Percentiles rank a stretch among this genome's conserved stretches.
phyloP scores from a whole-genome alignment of 2,797 vertebrate species.

The Rhynchonycteris naso region DNA sequence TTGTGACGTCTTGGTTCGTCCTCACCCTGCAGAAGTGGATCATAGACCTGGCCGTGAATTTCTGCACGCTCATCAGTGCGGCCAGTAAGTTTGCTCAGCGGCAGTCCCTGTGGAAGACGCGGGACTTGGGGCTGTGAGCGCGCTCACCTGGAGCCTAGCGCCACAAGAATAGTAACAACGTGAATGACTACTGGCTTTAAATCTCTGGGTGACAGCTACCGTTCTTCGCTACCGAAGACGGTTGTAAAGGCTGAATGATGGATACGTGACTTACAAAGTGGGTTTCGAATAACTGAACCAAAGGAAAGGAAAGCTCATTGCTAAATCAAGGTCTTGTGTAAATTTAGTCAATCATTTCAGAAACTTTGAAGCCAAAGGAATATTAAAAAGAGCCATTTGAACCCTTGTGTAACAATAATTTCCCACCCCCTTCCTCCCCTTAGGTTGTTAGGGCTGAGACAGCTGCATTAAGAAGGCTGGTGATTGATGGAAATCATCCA shows the following conservation, averaged over 20 bases:
- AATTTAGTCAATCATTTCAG: not conserved
- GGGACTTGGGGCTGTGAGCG: conserved; percentile 91
- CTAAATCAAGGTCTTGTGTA: not conserved
- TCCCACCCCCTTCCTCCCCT: fast-evolving
- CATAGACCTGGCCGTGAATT: conserved; percentile 94
- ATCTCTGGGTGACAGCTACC: conserved; percentile 92
- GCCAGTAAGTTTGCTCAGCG: conserved; percentile 95
- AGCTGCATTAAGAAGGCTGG: not conserved
- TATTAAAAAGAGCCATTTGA: not conserved
- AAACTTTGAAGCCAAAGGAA: not conserved
- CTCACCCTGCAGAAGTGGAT: conserved; percentile 92
- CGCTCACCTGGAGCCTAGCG: conserved; percentile 94
- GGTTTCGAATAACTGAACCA: not conserved
- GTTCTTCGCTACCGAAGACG: conserved; percentile 90
- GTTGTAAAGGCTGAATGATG: conserved; percentile 89
- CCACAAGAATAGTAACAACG: too few relatives aligned
- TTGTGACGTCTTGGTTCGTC: conserved; percentile 90
- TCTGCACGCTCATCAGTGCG: conserved; percentile 92
- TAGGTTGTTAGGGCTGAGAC: not conserved
- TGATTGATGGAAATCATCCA: too few relatives aligned
- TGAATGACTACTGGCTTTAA: conserved; percentile 92
- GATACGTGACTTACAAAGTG: not conserved
- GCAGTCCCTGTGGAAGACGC: conserved; percentile 90
- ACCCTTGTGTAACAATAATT: not conserved
- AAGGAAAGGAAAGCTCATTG: not conserved